Base-by-base conservation (phyloP, 1,140 invertebrate genomes). In the Bombus pyrosoma region DNA sequence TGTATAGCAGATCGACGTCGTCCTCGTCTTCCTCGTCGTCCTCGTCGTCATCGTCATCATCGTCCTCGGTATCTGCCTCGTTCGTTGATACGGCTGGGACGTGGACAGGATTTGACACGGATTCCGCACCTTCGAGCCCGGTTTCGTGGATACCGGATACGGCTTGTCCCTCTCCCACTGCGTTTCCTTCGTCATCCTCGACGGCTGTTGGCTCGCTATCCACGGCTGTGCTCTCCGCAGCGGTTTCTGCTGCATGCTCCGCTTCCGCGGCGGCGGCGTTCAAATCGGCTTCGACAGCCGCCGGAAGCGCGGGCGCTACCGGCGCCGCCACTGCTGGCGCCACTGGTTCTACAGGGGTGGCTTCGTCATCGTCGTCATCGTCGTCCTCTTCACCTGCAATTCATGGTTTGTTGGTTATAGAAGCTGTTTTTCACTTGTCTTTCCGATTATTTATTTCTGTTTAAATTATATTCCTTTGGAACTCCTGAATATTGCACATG, bases 311-410 rank as follows among this genome's bases (percentile, higher is more conserved):
- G 22, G 92, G 92, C 0, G 92, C 13, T 87, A 37, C 90, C 82
- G 93, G 93, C 18, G 88, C 89, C 0, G 93, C 93, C 22, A 87
- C 89, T 0, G 89, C 86, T 3, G 91, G 90, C 13, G 87, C 91
- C 13, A 92, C 92, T 41, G 81, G 88, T 39, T 85, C 90, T 72
- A 81, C 43, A 69, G 83, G 95, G 37, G 96, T 95, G 69, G 96
- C 95, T 66, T 97, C 97, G 59, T 97, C 97, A 22, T 96, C 96
- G 71, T 96, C 96, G 53, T 97, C 97, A 75, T 97, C 97, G 78
- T 97, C 97, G 1, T 88, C 86, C 18, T 94, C 93, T 10, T 93
- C 93, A 15, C 73, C 86, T 91, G 59, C 10, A 75, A 90, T 57
- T 64, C 3, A 32, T 34, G 37, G 6, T 57, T 34, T 34, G 8